A percentile compares a stretch with the other conserved stretches of the same genome.
These are phyloP conservation scores for Odontothrips loti DNA, from an alignment of 2,888 invertebrate genomes.

Conservation along the genomic window DNA sequence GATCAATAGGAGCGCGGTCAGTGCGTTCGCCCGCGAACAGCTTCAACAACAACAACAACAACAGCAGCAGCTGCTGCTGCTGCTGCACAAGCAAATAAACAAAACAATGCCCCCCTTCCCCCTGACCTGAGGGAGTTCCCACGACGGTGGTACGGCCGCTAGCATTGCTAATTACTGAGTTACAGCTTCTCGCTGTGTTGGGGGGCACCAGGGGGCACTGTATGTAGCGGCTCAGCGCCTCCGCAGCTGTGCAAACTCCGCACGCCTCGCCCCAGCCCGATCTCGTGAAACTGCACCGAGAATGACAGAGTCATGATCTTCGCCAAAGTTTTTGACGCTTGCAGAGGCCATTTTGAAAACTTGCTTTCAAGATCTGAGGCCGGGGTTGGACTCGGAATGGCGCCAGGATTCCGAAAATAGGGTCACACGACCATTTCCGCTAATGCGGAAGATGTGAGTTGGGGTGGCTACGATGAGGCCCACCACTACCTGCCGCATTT, in stretches of 20 bases:
- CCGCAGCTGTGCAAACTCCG: background rate
- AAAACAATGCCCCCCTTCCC: background rate
- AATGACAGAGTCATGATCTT: background rate
- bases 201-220: background rate
- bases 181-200: background rate
- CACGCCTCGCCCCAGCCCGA: too few species aligned
- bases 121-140: background rate
- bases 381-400: too few species aligned
- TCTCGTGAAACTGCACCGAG: background rate
- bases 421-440: too few species aligned
- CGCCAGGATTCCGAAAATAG: too few species aligned
- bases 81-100: background rate
- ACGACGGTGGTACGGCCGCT: background rate
- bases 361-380: too few species aligned
- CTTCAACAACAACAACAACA: background rate
- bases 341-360: too few species aligned
- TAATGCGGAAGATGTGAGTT: too few species aligned
- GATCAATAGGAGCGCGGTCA: background rate
- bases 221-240: background rate
- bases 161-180: background rate
- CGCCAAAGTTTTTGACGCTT: too few species aligned
- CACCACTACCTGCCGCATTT: too few species aligned
- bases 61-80: background rate
- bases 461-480: too few species aligned
- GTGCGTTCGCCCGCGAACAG: background rate